Base-by-base conservation (phyloP, 2,113 vertebrate species). In the Nothobranchius kuhntae region DNA sequence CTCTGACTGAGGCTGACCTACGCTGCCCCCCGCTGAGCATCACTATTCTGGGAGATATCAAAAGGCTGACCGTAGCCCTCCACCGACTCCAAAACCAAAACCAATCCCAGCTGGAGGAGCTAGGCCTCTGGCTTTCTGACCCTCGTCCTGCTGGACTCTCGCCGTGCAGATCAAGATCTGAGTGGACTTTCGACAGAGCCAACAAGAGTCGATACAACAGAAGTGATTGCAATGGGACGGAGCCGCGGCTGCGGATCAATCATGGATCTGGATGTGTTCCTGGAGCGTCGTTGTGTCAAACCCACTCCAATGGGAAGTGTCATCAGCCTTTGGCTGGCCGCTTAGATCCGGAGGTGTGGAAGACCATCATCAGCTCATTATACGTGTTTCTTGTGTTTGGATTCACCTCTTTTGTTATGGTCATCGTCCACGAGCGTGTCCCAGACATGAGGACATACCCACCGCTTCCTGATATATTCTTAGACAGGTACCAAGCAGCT, bases 361-460 rank as follows among this genome's bases (percentile, higher is more conserved):
- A 99, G 90, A 99, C 97, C 0, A 78, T 95, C 73, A 68, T 99
- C 67, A 96, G 96, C 74, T 92, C 91, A 64, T 54, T 98, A 13
- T 99, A 99, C 72, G 96, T 97, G 45, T 93, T 98, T 81, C 93
- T 96, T 65, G 97, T 99, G 59, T 97, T 96, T 56, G 97, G 97
- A 67, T 95, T 97, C 82, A 98, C 97, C 0, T 97, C 97, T 1
- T 95, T 98, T 2, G 93, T 99, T 71, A 99, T 99, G 97, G 97
- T 99, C 60, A 95, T 99, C 60, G 97, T 99, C 14, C 97, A 99
- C 0, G 96, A 99, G 73, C 91, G 96, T 21, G 97, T 99, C 57
- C 97, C 97, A 15, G 97, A 99, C 89, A 98, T 95, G 94, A 95
- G 95, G 75, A 98, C 96, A 0, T 98, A 99, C 44, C 97, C 97